Percentiles rank a stretch among this genome's conserved stretches.
Conservation (phyloP, 1,140 invertebrate genomes). For the Onthophagus taurus region DNA sequence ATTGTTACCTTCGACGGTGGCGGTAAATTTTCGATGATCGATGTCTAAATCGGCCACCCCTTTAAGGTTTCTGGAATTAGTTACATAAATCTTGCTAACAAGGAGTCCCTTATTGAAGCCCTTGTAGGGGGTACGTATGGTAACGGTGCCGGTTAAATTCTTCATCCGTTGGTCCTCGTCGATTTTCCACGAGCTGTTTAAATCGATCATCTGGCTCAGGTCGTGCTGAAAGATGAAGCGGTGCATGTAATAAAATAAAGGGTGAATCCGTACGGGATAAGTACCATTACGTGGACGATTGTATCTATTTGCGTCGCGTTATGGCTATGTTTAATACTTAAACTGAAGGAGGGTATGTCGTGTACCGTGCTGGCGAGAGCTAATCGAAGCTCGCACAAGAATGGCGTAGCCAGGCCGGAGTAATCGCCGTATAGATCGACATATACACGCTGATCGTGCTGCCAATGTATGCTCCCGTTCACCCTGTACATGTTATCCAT, state of each 20-base stretch:
- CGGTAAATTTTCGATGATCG: constrained; percentile 55
- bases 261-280: background rate
- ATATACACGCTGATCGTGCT: constrained; percentile 44
- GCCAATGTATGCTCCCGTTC: constrained; percentile 45
- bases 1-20: constrained; percentile 43
- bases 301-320: constrained; percentile 41
- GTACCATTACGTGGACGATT: constrained; percentile 40
- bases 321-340: constrained; percentile 46
- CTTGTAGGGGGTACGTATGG: constrained; percentile 46
- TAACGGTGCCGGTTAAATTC: constrained; percentile 48
- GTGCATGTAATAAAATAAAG: background rate
- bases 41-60: constrained; percentile 57
- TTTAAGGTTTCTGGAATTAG: constrained; percentile 46
- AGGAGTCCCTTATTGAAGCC: constrained; percentile 56
- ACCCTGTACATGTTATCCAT: constrained; percentile 31
- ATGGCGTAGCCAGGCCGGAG: constrained; percentile 29
- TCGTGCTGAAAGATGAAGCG: constrained; percentile 32
- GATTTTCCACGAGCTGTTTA: constrained; percentile 48
- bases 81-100: constrained; percentile 51
- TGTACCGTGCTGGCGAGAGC: constrained; percentile 48
- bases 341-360: constrained; percentile 44
- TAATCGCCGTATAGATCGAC: constrained; percentile 44
- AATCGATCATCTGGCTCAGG: constrained; percentile 43
- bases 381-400: constrained; percentile 41
- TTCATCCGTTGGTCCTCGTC: constrained; percentile 32